Conservation (phyloP, 2,888 invertebrate genomes). For the Herminia tarsipennalis region DNA sequence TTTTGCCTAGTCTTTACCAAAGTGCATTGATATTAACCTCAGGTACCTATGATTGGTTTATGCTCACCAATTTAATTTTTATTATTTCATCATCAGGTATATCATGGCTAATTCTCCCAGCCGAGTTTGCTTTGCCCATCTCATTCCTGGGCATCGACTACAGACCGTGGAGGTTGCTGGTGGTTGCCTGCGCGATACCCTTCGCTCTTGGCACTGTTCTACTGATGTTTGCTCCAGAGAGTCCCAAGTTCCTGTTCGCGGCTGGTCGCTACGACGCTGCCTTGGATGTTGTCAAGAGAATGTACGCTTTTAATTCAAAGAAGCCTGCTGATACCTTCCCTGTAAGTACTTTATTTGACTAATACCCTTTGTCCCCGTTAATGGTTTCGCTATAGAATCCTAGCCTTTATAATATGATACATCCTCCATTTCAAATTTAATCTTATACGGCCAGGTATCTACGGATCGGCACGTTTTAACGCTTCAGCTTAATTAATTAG, state of each 20-base stretch:
- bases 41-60: too few species aligned
- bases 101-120: constrained; percentile 89
- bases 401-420: too few species aligned
- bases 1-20: too few species aligned
- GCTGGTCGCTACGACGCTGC: constrained; percentile 86
- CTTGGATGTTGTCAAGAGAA: constrained; percentile 72
- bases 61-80: too few species aligned
- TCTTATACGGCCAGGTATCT: too few species aligned
- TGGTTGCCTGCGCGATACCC: constrained; percentile 88
- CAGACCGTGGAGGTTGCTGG: constrained; percentile 91
- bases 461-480: too few species aligned
- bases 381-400: too few species aligned
- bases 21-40: too few species aligned
- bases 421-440: too few species aligned
- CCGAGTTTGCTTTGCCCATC: constrained; percentile 75
- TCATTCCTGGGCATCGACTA: constrained; percentile 82
- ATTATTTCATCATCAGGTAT: constrained; percentile 76
- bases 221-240: constrained; percentile 89
- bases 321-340: constrained; percentile 61
- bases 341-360: too few species aligned
- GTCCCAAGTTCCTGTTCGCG: constrained; percentile 90
- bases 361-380: too few species aligned
- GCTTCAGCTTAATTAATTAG: too few species aligned
- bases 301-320: constrained; percentile 68
- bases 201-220: constrained; percentile 86